Conservation (phyloP, 2,888 invertebrate species). For the Chydorus sphaericus region DNA sequence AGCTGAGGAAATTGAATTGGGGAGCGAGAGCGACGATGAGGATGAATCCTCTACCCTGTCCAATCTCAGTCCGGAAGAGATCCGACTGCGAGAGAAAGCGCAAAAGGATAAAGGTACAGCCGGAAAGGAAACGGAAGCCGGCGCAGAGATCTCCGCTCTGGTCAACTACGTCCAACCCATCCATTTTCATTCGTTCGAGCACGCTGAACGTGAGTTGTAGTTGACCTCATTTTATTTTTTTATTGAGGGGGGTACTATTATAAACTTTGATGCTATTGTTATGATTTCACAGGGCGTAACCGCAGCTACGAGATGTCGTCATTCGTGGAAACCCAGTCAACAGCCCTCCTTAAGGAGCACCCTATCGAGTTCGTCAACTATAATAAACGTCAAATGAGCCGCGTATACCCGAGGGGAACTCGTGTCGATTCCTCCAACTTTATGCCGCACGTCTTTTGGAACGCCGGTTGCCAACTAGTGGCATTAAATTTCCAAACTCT, state of each 20-base stretch:
- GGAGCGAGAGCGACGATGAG: constrained; percentile 49
- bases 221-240: too few species aligned
- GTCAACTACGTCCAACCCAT: constrained; percentile 98
- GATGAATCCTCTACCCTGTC: constrained; percentile 23
- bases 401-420: constrained; percentile 92
- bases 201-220: constrained; percentile 68
- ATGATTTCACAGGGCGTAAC: constrained; percentile 58
- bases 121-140: constrained; percentile 83
- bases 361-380: constrained; percentile 93
- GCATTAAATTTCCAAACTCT: constrained; percentile 92
- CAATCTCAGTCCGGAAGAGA: constrained; percentile 27
- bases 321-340: constrained; percentile 94
- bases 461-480: constrained; percentile 93
- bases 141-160: constrained; percentile 85
- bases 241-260: too few species aligned
- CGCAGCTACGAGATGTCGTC: constrained; percentile 96
- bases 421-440: constrained; percentile 95
- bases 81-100: constrained; percentile 26
- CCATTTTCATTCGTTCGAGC: constrained; percentile 89
- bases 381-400: constrained; percentile 88
- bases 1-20: constrained; percentile 35
- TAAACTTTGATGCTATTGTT: too few species aligned
- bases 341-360: constrained; percentile 73
- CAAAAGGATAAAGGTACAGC: constrained; percentile 42
- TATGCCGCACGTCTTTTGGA: constrained; percentile 98